A percentile compares a stretch with the other conserved stretches of the same genome.
Evolutionary conservation across 35 echinoderm and acorn worm genomes (phyloP).

Genomic region (Apostichopus japonicus): DNA sequence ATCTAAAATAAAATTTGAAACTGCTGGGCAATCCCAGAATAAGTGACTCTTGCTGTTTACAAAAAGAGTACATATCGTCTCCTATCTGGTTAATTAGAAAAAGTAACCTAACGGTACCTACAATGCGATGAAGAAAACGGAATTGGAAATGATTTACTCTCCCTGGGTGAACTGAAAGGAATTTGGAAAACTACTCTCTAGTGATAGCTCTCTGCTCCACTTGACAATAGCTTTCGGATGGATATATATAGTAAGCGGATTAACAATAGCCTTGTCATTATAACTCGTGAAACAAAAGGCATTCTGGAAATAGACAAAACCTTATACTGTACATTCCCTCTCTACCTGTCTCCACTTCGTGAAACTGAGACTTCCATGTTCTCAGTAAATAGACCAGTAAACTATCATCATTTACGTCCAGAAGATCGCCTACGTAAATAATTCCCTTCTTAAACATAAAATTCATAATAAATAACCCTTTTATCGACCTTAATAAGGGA

Average conservation of each 20-base stretch:
- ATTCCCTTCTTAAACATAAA: too few relatives aligned
- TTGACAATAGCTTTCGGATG: neutral
- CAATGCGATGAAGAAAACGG: too few relatives aligned
- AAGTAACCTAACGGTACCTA: neutral
- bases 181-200: neutral
- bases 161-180: neutral
- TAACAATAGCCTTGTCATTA: slow-evolving; percentile 10
- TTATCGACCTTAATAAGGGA: too few relatives aligned
- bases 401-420: too few relatives aligned
- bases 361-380: neutral
- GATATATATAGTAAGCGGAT: neutral
- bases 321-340: neutral
- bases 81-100: neutral
- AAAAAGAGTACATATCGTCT: neutral
- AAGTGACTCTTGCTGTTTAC: neutral
- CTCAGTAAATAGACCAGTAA: neutral
- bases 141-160: neutral
- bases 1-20: neutral
- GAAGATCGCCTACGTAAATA: too few relatives aligned
- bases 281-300: neutral
- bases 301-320: neutral
- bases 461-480: too few relatives aligned
- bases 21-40: neutral
- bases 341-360: neutral
- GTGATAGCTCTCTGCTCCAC: neutral